Evolutionary conservation across 64 coral and sea anemone species (phyloP).

Genomic region (Orbicella faveolata): DNA sequence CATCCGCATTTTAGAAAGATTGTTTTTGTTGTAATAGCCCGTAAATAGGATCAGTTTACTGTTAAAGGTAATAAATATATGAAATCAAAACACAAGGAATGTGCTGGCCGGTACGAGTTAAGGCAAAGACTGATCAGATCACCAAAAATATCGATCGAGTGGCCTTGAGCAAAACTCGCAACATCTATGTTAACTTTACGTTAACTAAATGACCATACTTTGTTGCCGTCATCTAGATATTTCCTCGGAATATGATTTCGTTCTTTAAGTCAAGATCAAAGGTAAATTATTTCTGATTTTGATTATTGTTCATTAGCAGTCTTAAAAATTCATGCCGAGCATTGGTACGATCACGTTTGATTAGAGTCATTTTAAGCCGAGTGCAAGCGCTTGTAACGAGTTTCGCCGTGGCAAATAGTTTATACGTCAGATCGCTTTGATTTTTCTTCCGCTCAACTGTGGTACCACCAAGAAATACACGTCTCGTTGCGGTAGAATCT

Average conservation of each 20-base stretch:
- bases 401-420: not conserved
- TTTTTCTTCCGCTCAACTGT: not conserved
- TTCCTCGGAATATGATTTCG: constrained; percentile 24
- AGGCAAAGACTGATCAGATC: not conserved
- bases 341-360: no score
- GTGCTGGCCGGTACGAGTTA: not conserved
- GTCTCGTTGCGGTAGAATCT: no score
- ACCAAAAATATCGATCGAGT: not conserved
- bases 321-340: no score
- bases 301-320: not conserved
- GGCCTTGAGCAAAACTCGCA: no score
- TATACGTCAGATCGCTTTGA: not conserved
- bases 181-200: no score
- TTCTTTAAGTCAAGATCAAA: constrained; percentile 25
- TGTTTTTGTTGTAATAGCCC: not conserved
- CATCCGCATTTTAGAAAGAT: not conserved
- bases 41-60: not conserved
- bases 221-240: not conserved
- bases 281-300: not conserved
- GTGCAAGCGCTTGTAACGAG: no score
- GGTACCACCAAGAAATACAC: not conserved
- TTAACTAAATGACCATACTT: no score
- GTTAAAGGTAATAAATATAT: not conserved
- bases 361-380: no score
- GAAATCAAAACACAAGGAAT: not conserved